Base-by-base conservation (phyloP, 2,797 vertebrate species). In the Sparidentex hasta region DNA sequence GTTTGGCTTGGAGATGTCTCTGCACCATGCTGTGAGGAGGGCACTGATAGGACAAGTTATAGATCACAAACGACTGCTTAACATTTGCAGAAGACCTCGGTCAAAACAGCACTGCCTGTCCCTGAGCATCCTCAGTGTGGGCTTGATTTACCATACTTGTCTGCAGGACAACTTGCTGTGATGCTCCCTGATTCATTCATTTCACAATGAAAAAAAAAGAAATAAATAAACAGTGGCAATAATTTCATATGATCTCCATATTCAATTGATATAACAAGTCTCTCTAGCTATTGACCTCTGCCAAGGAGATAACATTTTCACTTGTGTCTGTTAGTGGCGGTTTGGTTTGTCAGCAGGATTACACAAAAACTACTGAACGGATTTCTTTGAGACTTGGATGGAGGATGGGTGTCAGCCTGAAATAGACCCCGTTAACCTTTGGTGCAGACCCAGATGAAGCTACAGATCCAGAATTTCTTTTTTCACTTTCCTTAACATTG, bases 1-100 rank as follows among this genome's bases (percentile, higher is more conserved):
- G 77, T 82, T 84, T 85, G 57, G 81, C 70, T 80, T 69, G 77
- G 74, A 85, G 72, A 82, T 75, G 80, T 75, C 58, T 69, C 33
- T 78, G 77, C 77, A 0, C 68, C 88, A 77, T 68, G 87, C 88
- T 87, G 92, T 50, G 91, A 84, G 54, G 71, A 86, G 83, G 71
- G 81, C 76, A 87, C 21, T 25, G 71, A 64, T 17, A 79, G 76
- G 74, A 86, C 29, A 25, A 82, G 55, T 52, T 87, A 71, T 85
- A 67, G 73, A 91, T 87, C 80, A 86, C 80, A 77, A 87, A 82
- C 77, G 66, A 77, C 74, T 81, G 44, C 66, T 74, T 78, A 71
- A 75, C 67, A 63, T 84, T 57, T 79, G 25, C 11, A 62, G 55
- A 64, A 51, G 20, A 75, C 29, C 72, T 71, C 21, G 12, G 66